These are phyloP conservation scores for Cetoscarus ocellatus DNA, from an alignment of 2,797 vertebrate genomes.

Conservation along the genomic window DNA sequence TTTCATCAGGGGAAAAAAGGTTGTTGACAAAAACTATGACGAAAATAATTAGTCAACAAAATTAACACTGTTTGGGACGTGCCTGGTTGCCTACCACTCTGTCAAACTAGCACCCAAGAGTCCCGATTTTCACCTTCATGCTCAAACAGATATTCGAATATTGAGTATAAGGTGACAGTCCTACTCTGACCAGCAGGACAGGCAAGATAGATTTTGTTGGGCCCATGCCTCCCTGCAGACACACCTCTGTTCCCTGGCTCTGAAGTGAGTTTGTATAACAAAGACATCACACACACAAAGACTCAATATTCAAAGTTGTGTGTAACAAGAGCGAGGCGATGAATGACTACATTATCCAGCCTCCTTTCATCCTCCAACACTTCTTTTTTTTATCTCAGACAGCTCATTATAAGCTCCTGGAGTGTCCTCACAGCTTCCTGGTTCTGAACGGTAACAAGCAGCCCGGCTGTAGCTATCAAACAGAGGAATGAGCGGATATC, in stretches of 20 bases:
- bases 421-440: constrained; percentile 48
- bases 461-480: constrained; percentile 60
- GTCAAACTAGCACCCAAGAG: too few relatives aligned
- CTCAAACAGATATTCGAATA: too few relatives aligned
- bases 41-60: too few relatives aligned
- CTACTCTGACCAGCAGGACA: background rate
- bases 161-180: too few relatives aligned
- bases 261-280: constrained; percentile 44
- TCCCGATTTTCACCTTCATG: too few relatives aligned
- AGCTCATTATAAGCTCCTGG: constrained; percentile 53
- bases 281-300: constrained; percentile 27
- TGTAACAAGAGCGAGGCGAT: constrained; percentile 53
- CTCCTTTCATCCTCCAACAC: constrained; percentile 30
- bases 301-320: constrained; percentile 7
- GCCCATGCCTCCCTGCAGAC: background rate
- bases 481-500: constrained; percentile 63
- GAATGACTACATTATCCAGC: constrained; percentile 54
- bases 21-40: too few relatives aligned
- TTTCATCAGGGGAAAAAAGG: too few relatives aligned
- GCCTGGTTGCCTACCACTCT: too few relatives aligned
- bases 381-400: constrained; percentile 64
- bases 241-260: constrained; percentile 3
- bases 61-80: too few relatives aligned
- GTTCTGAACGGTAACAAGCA: constrained; percentile 50
- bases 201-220: background rate